A percentile compares a stretch with the other conserved stretches of the same genome.
Evolutionary conservation across 2,888 invertebrate species (phyloP).

Genomic region (Zhuqinia jingwanae): DNA sequence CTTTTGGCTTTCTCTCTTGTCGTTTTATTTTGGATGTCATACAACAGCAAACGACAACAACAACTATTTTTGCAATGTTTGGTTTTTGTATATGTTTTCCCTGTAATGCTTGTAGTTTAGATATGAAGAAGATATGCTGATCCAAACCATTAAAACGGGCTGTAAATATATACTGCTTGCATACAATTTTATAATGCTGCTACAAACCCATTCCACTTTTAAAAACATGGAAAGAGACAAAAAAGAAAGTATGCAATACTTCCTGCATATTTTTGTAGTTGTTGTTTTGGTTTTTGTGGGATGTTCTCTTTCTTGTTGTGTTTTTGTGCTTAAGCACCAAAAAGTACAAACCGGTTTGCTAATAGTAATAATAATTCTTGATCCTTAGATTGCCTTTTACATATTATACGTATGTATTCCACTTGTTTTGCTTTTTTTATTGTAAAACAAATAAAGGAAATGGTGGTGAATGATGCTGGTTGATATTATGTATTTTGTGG

Average conservation of each 20-base stretch:
- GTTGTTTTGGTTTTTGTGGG: slow-evolving; percentile 5
- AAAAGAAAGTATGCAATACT: slow-evolving; percentile 33
- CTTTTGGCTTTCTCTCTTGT: slow-evolving; percentile 1
- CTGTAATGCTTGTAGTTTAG: neutral
- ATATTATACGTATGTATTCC: too few relatives aligned
- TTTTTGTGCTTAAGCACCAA: too few relatives aligned
- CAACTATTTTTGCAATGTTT: slow-evolving; percentile 37
- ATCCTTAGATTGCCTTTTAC: slow-evolving; percentile 61
- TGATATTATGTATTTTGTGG: neutral
- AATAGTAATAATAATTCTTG: slow-evolving; percentile 61
- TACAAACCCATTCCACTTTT: too few relatives aligned
- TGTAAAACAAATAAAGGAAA: slow-evolving; percentile 41
- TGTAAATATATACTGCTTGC: too few relatives aligned
- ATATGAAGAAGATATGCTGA: too few relatives aligned
- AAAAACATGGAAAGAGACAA: neutral
- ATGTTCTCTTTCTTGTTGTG: slow-evolving; percentile 22
- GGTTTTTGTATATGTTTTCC: too few relatives aligned
- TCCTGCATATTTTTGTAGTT: neutral
- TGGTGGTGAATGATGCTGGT: slow-evolving; percentile 17
- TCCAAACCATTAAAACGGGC: too few relatives aligned
- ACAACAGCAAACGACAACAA: too few relatives aligned
- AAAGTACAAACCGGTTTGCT: slow-evolving; percentile 10
- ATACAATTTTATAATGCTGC: too few relatives aligned
- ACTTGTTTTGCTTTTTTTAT: slow-evolving; percentile 52
- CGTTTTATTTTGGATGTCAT: neutral